Percentiles rank a stretch among this genome's conserved stretches.
These are phyloP conservation scores for Spea hammondii DNA, from an alignment of 2,797 vertebrate genomes.

Conservation along the genomic window DNA sequence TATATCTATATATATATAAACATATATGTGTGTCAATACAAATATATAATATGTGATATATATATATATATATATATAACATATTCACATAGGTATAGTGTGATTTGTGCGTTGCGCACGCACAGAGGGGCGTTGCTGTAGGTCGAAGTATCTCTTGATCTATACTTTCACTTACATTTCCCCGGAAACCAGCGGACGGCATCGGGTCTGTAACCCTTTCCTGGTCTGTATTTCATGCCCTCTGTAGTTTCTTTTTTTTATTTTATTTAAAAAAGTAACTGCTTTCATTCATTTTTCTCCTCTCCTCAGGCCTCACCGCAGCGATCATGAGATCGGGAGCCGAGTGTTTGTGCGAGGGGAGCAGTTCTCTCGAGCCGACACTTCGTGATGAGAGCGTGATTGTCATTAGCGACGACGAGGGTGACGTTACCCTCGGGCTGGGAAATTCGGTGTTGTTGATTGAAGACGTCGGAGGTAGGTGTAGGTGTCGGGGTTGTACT, in stretches of 20 bases:
- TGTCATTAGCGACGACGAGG: conserved; percentile 57
- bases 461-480: conserved; percentile 45
- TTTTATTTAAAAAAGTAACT: background rate
- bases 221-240: background rate
- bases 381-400: conserved; percentile 46
- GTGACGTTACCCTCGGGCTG: background rate
- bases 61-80: too few species aligned
- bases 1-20: too few species aligned
- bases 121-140: too few species aligned
- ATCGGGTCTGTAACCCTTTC: too few species aligned
- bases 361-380: background rate
- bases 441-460: conserved; percentile 51
- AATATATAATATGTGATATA: too few species aligned
- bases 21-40: too few species aligned
- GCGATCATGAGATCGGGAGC: background rate
- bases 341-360: background rate
- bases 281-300: background rate
- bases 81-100: too few species aligned
- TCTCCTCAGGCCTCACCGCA: background rate
- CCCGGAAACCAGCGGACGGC: too few species aligned
- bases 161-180: too few species aligned
- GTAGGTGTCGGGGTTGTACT: background rate
- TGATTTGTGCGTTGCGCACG: too few species aligned
- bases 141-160: too few species aligned
- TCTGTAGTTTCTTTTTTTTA: background rate